A percentile compares a stretch with the other conserved stretches of the same genome.
These are phyloP conservation scores for Crocidura indochinensis DNA, from an alignment of 2,797 vertebrate species.

Conservation along the genomic window DNA sequence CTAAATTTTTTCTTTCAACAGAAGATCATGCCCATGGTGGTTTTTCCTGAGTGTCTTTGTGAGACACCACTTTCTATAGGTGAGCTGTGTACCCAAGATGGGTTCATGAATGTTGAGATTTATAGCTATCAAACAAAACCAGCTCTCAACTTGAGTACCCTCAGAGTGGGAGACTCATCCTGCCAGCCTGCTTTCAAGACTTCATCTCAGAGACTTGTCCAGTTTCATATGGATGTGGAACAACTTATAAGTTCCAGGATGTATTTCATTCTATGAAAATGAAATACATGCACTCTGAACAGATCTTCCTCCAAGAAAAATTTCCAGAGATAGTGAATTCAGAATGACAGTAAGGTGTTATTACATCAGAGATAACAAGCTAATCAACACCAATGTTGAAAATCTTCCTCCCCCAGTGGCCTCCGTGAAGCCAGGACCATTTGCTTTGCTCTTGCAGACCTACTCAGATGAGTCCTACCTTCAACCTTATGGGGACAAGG, in stretches of 20 bases:
- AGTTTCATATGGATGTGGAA: constrained; percentile 87
- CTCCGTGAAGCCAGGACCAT: constrained; percentile 84
- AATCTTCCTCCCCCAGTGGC: constrained; percentile 78
- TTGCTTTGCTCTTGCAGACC: constrained; percentile 87
- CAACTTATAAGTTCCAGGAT: constrained; percentile 87
- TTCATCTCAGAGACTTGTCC: neutral
- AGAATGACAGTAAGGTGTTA: constrained; percentile 89
- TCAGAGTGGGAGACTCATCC: constrained; percentile 85
- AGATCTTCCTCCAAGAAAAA: constrained; percentile 79
- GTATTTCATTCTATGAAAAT: constrained; percentile 91
- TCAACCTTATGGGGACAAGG: constrained; percentile 81
- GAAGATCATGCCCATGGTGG: constrained; percentile 77
- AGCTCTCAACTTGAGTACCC: constrained; percentile 83
- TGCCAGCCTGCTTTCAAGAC: constrained; percentile 84
- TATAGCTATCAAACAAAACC: constrained; percentile 86
- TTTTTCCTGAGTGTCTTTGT: constrained; percentile 86
- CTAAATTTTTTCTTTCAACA: constrained; percentile 84
- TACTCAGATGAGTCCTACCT: constrained; percentile 88
- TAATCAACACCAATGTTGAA: constrained; percentile 76
- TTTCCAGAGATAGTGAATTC: constrained; percentile 90
- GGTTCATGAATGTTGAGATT: constrained; percentile 90
- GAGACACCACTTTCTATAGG: constrained; percentile 71
- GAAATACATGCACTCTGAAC: constrained; percentile 87
- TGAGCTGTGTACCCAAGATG: constrained; percentile 87
- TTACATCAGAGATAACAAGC: constrained; percentile 75